Percentiles rank a stretch among this genome's conserved stretches.
Evolutionary conservation across 1,140 invertebrate species (phyloP).

Genomic region (Camponotus pennsylvanicus): DNA sequence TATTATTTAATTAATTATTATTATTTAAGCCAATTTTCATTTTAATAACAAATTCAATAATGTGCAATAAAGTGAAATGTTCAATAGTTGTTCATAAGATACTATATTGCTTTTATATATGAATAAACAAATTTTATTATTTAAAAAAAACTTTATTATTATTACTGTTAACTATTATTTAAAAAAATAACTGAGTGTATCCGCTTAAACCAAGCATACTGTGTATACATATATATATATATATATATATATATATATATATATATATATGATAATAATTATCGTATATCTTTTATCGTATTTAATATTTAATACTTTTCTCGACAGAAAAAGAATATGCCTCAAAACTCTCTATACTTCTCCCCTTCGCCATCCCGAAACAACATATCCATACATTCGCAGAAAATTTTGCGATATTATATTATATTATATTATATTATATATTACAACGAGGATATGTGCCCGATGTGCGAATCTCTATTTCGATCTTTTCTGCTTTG

Average conservation of each 20-base stretch:
- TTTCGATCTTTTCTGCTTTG: slow-evolving; percentile 57
- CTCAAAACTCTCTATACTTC: slow-evolving; percentile 53
- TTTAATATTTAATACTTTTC: slow-evolving; percentile 76
- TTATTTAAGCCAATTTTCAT: no score
- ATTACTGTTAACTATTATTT: no score
- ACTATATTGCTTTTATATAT: no score
- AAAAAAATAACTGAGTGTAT: no score
- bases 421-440: slow-evolving; percentile 20
- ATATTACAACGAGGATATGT: slow-evolving; percentile 47
- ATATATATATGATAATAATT: slow-evolving; percentile 29
- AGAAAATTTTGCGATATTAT: slow-evolving; percentile 6
- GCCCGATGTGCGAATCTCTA: slow-evolving; percentile 32
- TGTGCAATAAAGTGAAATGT: no score
- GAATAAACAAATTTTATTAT: no score
- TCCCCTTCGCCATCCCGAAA: slow-evolving; percentile 25
- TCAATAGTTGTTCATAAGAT: no score
- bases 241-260: slow-evolving; percentile 41
- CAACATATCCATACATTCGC: slow-evolving; percentile 21
- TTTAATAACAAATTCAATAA: no score
- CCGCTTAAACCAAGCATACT: no score
- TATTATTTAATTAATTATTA: no score
- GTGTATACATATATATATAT: slow-evolving; percentile 14
- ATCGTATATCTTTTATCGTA: slow-evolving; percentile 54
- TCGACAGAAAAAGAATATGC: slow-evolving; percentile 68
- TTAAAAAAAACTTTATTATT: no score